Evolutionary conservation across 2,888 invertebrate species (phyloP).

Genomic region (Idaea aversata): DNA sequence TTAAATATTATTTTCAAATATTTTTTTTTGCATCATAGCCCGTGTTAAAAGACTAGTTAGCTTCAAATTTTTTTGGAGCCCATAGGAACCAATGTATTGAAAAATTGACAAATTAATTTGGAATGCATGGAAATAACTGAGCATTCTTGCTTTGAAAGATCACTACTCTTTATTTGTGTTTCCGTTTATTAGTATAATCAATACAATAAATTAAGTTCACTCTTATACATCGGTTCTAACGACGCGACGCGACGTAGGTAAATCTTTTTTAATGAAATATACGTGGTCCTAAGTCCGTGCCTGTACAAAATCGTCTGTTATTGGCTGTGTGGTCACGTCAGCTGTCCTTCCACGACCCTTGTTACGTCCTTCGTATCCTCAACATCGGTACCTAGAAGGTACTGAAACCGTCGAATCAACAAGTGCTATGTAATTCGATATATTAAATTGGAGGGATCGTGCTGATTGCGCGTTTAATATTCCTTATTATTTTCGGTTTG

Average conservation of each 20-base stretch:
- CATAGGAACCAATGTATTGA: too few relatives aligned
- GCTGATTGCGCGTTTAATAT: conserved; percentile 21
- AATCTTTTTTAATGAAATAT: not conserved
- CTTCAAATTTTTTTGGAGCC: not conserved
- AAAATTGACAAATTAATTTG: too few relatives aligned
- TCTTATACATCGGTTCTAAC: too few relatives aligned
- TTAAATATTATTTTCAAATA: too few relatives aligned
- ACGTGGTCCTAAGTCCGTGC: not conserved
- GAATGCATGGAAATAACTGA: too few relatives aligned
- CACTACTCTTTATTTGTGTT: not conserved
- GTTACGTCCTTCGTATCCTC: conserved; percentile 43
- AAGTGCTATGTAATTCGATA: conserved; percentile 47
- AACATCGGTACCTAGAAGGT: conserved; percentile 25
- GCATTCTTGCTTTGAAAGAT: too few relatives aligned
- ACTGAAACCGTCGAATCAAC: conserved; percentile 42
- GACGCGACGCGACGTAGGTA: not conserved
- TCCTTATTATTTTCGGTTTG: conserved; percentile 21
- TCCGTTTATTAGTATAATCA: not conserved
- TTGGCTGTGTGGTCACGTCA: conserved; percentile 55
- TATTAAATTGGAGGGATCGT: conserved; percentile 32
- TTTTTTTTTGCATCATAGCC: too few relatives aligned
- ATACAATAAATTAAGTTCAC: not conserved
- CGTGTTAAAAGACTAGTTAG: not conserved
- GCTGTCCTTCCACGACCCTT: conserved; percentile 53
- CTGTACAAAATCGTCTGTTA: conserved; percentile 28